Evolutionary conservation across 2,113 vertebrate species (phyloP).

Genomic region (Megaptera novaeangliae): DNA sequence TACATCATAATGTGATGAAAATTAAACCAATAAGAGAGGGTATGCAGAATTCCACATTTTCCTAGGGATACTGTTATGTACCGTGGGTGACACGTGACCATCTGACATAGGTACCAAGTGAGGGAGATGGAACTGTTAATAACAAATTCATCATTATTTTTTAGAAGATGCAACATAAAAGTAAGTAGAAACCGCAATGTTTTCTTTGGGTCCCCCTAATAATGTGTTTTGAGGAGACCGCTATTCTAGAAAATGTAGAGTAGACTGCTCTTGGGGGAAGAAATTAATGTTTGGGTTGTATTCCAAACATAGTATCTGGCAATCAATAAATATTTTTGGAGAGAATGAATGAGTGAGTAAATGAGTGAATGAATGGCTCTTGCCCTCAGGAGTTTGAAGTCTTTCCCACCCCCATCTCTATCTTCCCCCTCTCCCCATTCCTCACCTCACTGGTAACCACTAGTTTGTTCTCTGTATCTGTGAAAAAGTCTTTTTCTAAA

Average conservation of each 20-base stretch:
- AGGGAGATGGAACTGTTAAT: neutral
- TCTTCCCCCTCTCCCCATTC: neutral
- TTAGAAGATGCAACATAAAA: neutral
- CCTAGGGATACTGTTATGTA: too few relatives aligned
- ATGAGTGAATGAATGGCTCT: neutral
- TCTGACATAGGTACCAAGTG: neutral
- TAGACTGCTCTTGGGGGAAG: neutral
- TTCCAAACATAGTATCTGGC: neutral
- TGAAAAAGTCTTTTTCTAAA: neutral
- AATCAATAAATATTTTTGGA: neutral
- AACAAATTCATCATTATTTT: neutral
- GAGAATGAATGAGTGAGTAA: neutral
- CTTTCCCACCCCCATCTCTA: neutral
- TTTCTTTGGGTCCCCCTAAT: neutral
- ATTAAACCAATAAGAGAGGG: neutral
- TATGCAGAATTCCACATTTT: neutral
- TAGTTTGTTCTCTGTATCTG: neutral
- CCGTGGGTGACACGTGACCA: neutral
- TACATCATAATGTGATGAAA: neutral
- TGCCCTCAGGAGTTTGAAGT: neutral
- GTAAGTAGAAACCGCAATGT: neutral
- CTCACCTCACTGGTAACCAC: neutral
- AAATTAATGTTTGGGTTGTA: neutral
- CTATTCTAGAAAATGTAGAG: neutral
- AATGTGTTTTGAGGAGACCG: neutral